A percentile compares a stretch with the other conserved stretches of the same genome.
phyloP scores from a whole-genome alignment of 2,113 vertebrate species.

The Percina caprodes region DNA sequence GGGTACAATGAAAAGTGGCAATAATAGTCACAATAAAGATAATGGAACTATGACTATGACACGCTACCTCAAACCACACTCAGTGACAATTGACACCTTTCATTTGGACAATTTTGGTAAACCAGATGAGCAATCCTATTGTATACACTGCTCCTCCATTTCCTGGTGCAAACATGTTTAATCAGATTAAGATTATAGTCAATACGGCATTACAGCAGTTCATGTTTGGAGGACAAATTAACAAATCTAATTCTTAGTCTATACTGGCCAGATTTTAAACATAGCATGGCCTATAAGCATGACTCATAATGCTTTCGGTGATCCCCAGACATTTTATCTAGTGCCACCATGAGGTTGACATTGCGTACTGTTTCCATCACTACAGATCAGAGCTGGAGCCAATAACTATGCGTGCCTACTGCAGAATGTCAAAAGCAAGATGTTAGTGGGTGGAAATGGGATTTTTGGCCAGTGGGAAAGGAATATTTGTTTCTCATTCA shows the following conservation, averaged over 20 bases:
- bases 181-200: constrained; percentile 12
- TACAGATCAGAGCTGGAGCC: too few species aligned
- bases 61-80: constrained; percentile 21
- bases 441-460: too few species aligned
- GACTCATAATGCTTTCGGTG: too few species aligned
- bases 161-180: not conserved
- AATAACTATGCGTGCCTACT: too few species aligned
- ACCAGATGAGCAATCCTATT: not conserved
- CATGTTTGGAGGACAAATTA: constrained; percentile 21
- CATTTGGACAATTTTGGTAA: not conserved
- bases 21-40: too few species aligned
- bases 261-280: constrained; percentile 27
- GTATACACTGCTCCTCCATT: not conserved
- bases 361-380: too few species aligned
- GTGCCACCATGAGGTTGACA: too few species aligned
- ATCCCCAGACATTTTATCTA: too few species aligned
- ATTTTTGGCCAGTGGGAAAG: too few species aligned
- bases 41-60: not conserved
- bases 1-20: too few species aligned
- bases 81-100: constrained; percentile 16
- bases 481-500: too few species aligned
- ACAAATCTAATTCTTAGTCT: constrained; percentile 5
- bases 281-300: constrained; percentile 3
- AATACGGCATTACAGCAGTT: not conserved
- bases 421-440: too few species aligned